Evolutionary conservation across 2,113 vertebrate genomes (phyloP).

Genomic region (Ptyas mucosa): DNA sequence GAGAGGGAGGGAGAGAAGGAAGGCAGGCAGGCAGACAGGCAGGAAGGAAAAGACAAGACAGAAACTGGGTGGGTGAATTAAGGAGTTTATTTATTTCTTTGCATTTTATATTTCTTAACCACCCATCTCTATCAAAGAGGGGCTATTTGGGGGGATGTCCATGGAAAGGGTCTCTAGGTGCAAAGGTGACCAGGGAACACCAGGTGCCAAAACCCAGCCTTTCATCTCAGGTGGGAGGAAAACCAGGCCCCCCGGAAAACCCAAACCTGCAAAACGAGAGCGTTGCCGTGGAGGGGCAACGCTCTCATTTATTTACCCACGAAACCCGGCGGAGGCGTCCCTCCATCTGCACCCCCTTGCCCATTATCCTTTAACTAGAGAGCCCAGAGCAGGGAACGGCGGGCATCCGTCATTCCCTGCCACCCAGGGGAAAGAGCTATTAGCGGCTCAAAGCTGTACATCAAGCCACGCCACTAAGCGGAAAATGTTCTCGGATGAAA

Average conservation of each 20-base stretch:
- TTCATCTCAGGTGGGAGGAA: not conserved
- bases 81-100: not conserved
- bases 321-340: not conserved
- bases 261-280: not conserved
- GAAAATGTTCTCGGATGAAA: not conserved
- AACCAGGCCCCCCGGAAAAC: rapidly evolving
- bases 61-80: not conserved
- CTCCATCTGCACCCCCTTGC: not conserved
- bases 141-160: not conserved
- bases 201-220: not conserved
- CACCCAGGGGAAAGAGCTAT: not conserved
- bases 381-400: not conserved
- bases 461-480: not conserved
- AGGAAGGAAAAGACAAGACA: too few species aligned
- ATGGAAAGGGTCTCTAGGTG: not conserved
- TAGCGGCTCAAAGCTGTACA: not conserved
- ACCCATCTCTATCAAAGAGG: not conserved
- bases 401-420: not conserved
- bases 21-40: too few species aligned
- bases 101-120: not conserved
- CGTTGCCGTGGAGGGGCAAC: not conserved
- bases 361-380: not conserved
- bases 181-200: not conserved
- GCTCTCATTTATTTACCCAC: not conserved
- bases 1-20: rapidly evolving